A percentile compares a stretch with the other conserved stretches of the same genome.
Evolutionary conservation across 2,888 invertebrate species (phyloP).

Genomic region (Eristalinus sepulchralis): DNA sequence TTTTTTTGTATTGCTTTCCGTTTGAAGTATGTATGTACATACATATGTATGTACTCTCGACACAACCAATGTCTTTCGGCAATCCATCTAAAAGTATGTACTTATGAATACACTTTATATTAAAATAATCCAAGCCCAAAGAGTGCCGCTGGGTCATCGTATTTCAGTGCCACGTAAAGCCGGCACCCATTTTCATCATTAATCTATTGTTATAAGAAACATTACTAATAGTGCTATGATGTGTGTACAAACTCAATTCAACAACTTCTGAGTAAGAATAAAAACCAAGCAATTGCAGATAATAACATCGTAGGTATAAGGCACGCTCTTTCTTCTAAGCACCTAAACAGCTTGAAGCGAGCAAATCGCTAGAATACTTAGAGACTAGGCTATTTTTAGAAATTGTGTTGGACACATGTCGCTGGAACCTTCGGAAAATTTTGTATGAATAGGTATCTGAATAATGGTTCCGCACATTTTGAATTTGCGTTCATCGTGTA

Average conservation of each 20-base stretch:
- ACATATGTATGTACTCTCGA: not conserved
- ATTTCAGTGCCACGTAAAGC: constrained; percentile 22
- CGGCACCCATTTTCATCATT: not conserved
- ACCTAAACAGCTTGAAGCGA: not conserved
- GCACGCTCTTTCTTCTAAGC: not conserved
- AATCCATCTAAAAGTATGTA: not conserved
- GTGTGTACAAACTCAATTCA: not conserved
- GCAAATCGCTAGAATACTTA: not conserved
- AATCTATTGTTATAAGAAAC: not conserved
- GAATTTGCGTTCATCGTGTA: not conserved
- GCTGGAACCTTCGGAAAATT: not conserved
- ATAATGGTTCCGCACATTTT: not conserved
- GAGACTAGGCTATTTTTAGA: constrained; percentile 27
- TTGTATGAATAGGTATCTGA: not conserved
- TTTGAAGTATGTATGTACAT: not conserved
- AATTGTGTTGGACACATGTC: not conserved
- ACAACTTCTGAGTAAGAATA: not conserved
- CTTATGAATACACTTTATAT: not conserved
- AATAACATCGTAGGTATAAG: not conserved
- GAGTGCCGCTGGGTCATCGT: constrained; percentile 20
- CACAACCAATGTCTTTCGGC: not conserved
- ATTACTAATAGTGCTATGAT: not conserved
- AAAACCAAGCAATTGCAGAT: not conserved
- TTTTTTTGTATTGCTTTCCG: not conserved
- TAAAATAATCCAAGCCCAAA: not conserved